phyloP scores from a whole-genome alignment of 2,113 vertebrate species.

The Gadus chalcogrammus region DNA sequence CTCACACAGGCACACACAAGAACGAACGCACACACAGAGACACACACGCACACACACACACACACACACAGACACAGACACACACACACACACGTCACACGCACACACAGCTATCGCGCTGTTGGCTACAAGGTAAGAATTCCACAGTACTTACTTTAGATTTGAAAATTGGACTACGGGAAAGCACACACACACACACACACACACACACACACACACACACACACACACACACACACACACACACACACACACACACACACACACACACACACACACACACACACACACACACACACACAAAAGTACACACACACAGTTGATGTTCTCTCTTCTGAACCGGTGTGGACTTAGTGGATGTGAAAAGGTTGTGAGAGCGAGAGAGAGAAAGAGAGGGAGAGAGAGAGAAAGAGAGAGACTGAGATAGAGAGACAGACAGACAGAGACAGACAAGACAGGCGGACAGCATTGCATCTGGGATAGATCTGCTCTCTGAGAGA shows the following conservation, averaged over 20 bases:
- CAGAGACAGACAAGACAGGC: not conserved
- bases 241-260: not conserved
- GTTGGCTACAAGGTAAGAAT: too few species aligned
- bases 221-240: not conserved
- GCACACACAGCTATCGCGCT: not conserved
- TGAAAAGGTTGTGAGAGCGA: too few species aligned
- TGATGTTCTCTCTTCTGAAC: too few species aligned
- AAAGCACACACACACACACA: too few species aligned
- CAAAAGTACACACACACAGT: not conserved
- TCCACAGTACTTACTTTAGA: too few species aligned
- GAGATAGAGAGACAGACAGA: slow-evolving; percentile 15
- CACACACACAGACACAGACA: not conserved
- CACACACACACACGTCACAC: not conserved
- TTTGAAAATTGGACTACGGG: too few species aligned
- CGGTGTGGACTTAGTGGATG: too few species aligned
- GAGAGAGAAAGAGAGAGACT: slow-evolving; percentile 14
- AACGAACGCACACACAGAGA: not conserved
- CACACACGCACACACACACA: not conserved
- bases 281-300: not conserved
- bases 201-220: too few species aligned
- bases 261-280: not conserved
- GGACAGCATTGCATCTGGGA: too few species aligned
- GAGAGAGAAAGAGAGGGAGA: slow-evolving; percentile 15
- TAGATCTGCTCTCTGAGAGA: too few species aligned
- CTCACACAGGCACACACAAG: not conserved